Evolutionary conservation across 1,140 invertebrate species (phyloP).

Genomic region (Drosophila ficusphila): DNA sequence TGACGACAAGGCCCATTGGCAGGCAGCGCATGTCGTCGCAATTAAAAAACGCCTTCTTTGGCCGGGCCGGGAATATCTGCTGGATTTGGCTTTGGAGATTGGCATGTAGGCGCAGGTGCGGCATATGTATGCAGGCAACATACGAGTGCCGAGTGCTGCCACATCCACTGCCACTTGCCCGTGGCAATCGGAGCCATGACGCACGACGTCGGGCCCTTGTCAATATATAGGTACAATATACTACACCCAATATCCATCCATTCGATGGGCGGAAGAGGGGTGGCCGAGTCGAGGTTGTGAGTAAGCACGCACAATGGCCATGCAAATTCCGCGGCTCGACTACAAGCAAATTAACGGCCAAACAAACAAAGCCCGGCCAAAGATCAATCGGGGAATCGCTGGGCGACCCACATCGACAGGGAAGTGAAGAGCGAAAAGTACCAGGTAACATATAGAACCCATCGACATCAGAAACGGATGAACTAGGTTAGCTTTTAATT

Average conservation of each 20-base stretch:
- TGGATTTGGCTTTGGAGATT: constrained; percentile 44
- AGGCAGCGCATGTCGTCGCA: constrained; percentile 71
- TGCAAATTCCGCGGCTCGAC: constrained; percentile 59
- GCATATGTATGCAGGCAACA: constrained; percentile 71
- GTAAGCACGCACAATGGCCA: constrained; percentile 65
- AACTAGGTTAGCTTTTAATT: too few relatives aligned
- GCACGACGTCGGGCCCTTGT: constrained; percentile 47
- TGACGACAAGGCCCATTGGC: constrained; percentile 66
- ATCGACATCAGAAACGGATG: background rate
- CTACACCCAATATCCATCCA: constrained; percentile 4
- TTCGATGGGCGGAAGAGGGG: constrained; percentile 8
- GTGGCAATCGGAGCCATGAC: constrained; percentile 42
- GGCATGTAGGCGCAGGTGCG: constrained; percentile 75
- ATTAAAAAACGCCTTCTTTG: constrained; percentile 79
- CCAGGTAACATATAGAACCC: constrained; percentile 2
- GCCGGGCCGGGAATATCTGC: constrained; percentile 50
- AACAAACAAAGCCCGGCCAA: constrained; percentile 64
- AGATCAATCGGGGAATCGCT: constrained; percentile 58
- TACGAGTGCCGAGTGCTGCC: too few relatives aligned
- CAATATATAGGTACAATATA: background rate
- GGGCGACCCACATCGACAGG: constrained; percentile 21
- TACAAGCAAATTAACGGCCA: constrained; percentile 66
- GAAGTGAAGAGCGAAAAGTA: constrained; percentile 9
- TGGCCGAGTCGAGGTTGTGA: constrained; percentile 12
- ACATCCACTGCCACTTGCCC: constrained; percentile 7